Evolutionary conservation across 2,797 vertebrate species (phyloP).

Genomic region (Microcaecilia unicolor): DNA sequence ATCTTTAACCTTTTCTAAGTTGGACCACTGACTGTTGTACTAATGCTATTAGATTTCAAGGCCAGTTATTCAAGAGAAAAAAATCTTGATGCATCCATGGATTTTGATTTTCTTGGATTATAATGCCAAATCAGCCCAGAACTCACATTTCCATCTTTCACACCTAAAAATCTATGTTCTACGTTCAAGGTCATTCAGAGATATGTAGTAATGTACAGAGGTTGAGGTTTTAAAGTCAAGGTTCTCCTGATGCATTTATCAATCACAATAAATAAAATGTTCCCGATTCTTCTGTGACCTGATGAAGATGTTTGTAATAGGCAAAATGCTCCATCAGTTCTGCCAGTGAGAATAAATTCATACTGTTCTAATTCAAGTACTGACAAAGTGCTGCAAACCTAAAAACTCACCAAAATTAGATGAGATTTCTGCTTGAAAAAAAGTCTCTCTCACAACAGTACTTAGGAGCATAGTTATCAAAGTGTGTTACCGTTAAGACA

Average conservation of each 20-base stretch:
- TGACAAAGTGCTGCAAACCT: constrained; percentile 12
- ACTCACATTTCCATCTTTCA: constrained; percentile 62
- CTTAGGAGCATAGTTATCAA: no score
- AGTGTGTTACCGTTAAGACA: no score
- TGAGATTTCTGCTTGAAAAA: no score
- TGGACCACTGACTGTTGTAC: constrained; percentile 63
- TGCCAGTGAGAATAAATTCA: no score
- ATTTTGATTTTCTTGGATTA: constrained; percentile 56
- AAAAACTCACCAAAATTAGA: constrained; percentile 2
- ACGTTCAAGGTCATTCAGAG: no score
- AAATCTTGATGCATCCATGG: constrained; percentile 40
- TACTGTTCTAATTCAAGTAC: constrained; percentile 5
- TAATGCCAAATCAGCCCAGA: constrained; percentile 45
- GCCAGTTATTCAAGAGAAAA: constrained; percentile 49
- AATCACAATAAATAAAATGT: no score
- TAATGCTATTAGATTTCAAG: constrained; percentile 57
- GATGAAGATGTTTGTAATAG: constrained; percentile 30
- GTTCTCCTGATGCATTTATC: no score
- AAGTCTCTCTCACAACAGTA: no score
- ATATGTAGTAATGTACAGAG: no score
- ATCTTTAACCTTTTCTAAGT: constrained; percentile 90
- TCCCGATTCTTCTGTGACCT: no score
- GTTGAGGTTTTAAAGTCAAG: no score
- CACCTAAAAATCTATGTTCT: constrained; percentile 66
- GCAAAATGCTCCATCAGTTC: constrained; percentile 16